phyloP scores from a whole-genome alignment of 2,888 invertebrate species.

The Thymelicus sylvestris region DNA sequence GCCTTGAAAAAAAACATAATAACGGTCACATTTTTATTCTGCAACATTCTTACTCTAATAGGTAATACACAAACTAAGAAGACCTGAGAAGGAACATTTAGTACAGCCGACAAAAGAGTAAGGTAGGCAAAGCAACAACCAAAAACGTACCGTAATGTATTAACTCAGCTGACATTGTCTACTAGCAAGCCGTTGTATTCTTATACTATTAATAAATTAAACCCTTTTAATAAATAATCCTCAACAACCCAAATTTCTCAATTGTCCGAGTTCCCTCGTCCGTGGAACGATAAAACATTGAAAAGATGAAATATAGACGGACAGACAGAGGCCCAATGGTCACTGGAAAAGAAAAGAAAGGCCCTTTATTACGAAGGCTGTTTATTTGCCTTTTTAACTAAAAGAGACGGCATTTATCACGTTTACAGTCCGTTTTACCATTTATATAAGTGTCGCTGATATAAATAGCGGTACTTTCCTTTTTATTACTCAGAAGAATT shows the following conservation, averaged over 20 bases:
- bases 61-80: too few relatives aligned
- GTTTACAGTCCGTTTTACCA: constrained; percentile 34
- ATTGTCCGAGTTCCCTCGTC: constrained; percentile 66
- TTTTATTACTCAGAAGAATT: constrained; percentile 20
- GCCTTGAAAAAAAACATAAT: too few relatives aligned
- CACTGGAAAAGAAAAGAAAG: constrained; percentile 56
- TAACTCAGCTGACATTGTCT: background rate
- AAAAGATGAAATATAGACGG: constrained; percentile 73
- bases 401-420: constrained; percentile 44
- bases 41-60: too few relatives aligned
- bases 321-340: constrained; percentile 58
- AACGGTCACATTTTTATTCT: too few relatives aligned
- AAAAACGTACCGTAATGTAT: too few relatives aligned
- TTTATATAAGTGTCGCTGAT: constrained; percentile 33
- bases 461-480: constrained; percentile 31
- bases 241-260: constrained; percentile 43
- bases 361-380: constrained; percentile 47
- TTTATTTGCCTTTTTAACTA: constrained; percentile 49
- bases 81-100: too few relatives aligned
- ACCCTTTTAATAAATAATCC: constrained; percentile 33
- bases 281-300: constrained; percentile 71
- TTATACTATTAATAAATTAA: background rate
- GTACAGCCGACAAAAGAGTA: too few relatives aligned
- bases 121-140: too few relatives aligned
- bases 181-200: background rate